Evolutionary conservation across 2,113 vertebrate species (phyloP), one percentile per base, ranked within the genome.

Genomic region (Turnix velox): DNA sequence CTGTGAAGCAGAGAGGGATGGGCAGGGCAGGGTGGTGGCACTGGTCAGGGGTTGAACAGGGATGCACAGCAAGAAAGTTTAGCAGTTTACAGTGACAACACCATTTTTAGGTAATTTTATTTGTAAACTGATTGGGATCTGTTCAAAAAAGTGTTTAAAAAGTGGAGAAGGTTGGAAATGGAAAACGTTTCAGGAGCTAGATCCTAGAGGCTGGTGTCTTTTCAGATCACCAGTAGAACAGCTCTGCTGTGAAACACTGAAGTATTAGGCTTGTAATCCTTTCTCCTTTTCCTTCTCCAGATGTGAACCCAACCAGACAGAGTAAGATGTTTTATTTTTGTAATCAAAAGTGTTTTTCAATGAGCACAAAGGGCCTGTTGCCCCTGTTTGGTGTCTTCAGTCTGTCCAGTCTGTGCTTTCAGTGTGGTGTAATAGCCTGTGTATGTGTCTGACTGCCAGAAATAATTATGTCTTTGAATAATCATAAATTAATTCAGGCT

Each of bases 281-380:
- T 33, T 77, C 76, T 93, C 45, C 10, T 93, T 91, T 96, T 95
- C 63, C 92, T 58, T 89, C 48, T 90, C 68, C 94, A 91, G 94
- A 81, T 97, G 75, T 35, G 94, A 97, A 93, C 67, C 94, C 40
- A 96, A 95, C 94, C 84, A 95, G 94, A 96, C 87, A 93, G 95
- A 97, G 65, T 97, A 97, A 97, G 95, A 93, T 51, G 7, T 77
- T 96, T 94, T 92, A 6, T 93, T 96, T 94, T 87, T 92, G 11
- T 78, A 46, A 62, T 93, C 58, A 71, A 61, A 82, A 6, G 3
- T 39, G 39, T 30, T 81, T 89, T 43, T 43, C 51, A 27, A 0
- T 65, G 57, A 57, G 51, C 80, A 49, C n/a, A 25, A 49, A 72
- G 45, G 7, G 24, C 28, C 33, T 24, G 27, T 31, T n/a, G n/a